Conservation (phyloP, 2,888 invertebrate genomes). For the Lasioglossum lativentre region DNA sequence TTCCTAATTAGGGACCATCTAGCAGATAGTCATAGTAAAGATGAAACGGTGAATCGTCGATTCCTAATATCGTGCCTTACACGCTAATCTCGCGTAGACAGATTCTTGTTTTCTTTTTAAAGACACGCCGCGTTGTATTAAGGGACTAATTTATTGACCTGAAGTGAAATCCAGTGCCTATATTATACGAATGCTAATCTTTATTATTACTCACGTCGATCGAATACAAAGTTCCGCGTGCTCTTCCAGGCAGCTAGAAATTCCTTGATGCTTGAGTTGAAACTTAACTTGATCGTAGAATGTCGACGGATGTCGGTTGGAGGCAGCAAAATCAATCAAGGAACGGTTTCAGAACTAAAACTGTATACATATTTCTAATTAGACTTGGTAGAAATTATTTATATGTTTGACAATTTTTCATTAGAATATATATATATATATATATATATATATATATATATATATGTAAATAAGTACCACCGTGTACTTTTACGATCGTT, state of each 20-base stretch:
- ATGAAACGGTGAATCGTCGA: constrained; percentile 57
- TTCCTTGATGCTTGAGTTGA: constrained; percentile 30
- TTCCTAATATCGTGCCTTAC: constrained; percentile 65
- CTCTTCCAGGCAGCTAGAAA: constrained; percentile 71
- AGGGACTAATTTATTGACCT: constrained; percentile 53
- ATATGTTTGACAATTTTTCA: neutral
- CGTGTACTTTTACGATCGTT: neutral
- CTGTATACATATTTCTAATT: constrained; percentile 1
- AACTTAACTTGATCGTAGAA: constrained; percentile 23
- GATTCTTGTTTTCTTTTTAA: constrained; percentile 40
- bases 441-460: no score
- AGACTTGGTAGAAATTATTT: neutral
- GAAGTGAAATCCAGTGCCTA: constrained; percentile 60
- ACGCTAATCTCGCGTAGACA: constrained; percentile 41
- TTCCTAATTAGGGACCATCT: constrained; percentile 83
- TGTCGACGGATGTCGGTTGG: constrained; percentile 24
- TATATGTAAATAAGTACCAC: neutral
- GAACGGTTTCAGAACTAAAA: neutral
- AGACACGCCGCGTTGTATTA: constrained; percentile 52
- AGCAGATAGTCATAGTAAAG: constrained; percentile 73
- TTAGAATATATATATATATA: neutral
- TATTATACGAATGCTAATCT: constrained; percentile 50
- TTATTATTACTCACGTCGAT: constrained; percentile 44
- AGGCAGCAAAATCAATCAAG: neutral
- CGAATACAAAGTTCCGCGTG: constrained; percentile 54